Base-by-base conservation (phyloP, 2,797 vertebrate genomes). In the Lepus townsendii region DNA sequence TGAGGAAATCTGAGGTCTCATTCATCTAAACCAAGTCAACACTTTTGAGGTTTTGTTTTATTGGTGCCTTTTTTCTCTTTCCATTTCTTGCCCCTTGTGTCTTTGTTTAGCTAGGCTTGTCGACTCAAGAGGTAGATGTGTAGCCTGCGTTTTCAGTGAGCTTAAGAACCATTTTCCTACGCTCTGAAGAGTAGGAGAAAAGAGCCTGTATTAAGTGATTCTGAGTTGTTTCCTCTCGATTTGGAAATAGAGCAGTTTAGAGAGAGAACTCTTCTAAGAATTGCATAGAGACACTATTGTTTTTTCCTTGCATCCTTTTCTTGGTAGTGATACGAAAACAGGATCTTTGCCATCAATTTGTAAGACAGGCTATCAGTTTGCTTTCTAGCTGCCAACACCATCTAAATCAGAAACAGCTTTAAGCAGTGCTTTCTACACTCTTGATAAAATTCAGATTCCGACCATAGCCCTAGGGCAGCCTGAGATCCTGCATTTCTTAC, bases 1-100 rank as follows among this genome's bases (percentile, higher is more conserved):
- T 92, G 80, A 93, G 63, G 96, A 97, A 97, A 98, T 96, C 2
- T 14, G 91, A 97, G 92, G 95, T 69, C 1, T 75, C 85, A 38
- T 32, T 80, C 75, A 78, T 88, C 52, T 71, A 92, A 96, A 85
- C 79, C 66, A 96, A 95, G 54, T 91, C 78, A 98, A 97, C 75
- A 54, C 32, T 88, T 97, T 87, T 77, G 77, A 94, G 94, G 86
- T 12, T 79, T 95, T 96, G 90, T 90, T 96, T 83, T 98, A 1
- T 94, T 93, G 93, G 32, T 84, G 92, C 78, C 8, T 96, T 60
- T 42, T 2, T 35, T 92, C 27, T 68, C 47, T 92, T 97, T 96
- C 78, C 72, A 90, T 89, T 96, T 84, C 86, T 90, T 93, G 24
- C 63, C 27, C 83, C 24, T 68, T 96, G 97, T 96, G 47, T 91